These are phyloP conservation scores for Phalacrocorax pelagicus DNA, from an alignment of 2,113 vertebrate species.

Conservation along the genomic window DNA sequence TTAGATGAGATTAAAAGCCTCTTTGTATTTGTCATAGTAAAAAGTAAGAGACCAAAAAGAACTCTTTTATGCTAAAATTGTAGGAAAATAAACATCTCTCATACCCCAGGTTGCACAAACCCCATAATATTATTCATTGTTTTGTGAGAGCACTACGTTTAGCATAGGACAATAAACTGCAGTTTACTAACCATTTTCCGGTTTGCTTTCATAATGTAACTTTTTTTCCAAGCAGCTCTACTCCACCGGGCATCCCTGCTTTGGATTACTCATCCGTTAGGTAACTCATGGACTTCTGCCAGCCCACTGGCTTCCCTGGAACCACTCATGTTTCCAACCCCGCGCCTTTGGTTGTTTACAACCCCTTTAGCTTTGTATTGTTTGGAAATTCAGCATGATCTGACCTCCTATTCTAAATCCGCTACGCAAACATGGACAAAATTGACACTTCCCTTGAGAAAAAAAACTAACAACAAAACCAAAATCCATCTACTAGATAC, in stretches of 20 bases:
- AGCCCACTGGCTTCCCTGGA: not conserved
- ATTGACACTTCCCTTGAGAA: not conserved
- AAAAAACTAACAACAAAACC: not conserved
- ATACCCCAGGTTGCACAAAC: not conserved
- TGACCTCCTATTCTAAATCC: constrained; percentile 16
- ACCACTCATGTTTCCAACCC: not conserved
- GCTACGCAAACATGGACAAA: not conserved
- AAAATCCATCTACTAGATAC: not conserved
- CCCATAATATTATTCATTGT: not conserved
- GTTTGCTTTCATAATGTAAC: not conserved
- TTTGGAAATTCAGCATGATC: not conserved
- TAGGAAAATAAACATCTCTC: not conserved
- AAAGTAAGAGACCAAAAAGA: not conserved
- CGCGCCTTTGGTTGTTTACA: not conserved
- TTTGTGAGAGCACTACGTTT: not conserved
- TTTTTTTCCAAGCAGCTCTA: not conserved
- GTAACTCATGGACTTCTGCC: not conserved
- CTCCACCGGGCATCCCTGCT: not conserved
- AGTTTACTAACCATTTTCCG: not conserved
- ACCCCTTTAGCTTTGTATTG: not conserved
- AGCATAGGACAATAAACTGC: not conserved
- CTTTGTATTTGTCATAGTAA: not conserved
- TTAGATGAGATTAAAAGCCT: not conserved
- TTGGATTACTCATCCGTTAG: not conserved
- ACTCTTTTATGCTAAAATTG: not conserved